These are phyloP conservation scores for Brachyopa scutellaris DNA, from an alignment of 2,888 invertebrate species.

Conservation along the genomic window DNA sequence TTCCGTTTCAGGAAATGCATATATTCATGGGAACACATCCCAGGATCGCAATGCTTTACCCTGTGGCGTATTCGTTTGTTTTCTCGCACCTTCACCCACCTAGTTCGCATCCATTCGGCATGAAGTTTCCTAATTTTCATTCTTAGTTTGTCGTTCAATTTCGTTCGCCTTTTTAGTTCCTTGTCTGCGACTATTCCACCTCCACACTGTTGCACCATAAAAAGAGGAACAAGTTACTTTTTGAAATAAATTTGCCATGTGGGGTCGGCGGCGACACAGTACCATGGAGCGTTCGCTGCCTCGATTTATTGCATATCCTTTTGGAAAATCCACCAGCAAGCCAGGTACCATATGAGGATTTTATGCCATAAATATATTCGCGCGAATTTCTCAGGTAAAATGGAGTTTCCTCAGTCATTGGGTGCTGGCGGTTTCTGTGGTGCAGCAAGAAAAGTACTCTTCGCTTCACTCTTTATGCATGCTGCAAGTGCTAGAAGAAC, in stretches of 20 bases:
- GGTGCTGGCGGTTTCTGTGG: constrained; percentile 20
- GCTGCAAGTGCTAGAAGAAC: constrained; percentile 1
- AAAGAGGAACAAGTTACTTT: constrained; percentile 22
- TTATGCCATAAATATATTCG: constrained; percentile 54
- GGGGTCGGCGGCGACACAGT: neutral
- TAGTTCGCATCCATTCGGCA: constrained; percentile 13
- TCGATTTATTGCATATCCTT: constrained; percentile 56
- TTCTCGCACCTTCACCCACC: neutral
- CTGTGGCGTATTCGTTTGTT: constrained; percentile 20
- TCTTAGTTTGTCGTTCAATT: constrained; percentile 58
- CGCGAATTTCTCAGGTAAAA: constrained; percentile 26
- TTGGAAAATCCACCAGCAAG: constrained; percentile 17
- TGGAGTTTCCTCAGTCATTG: constrained; percentile 12
- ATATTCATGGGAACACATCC: constrained; percentile 16
- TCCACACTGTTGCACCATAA: constrained; percentile 7
- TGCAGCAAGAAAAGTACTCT: constrained; percentile 15
- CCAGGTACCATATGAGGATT: neutral
- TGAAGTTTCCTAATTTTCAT: constrained; percentile 58
- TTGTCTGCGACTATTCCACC: neutral
- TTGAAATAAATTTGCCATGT: constrained; percentile 39
- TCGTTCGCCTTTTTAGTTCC: constrained; percentile 17
- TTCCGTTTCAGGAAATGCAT: constrained; percentile 45
- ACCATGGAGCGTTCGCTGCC: constrained; percentile 8
- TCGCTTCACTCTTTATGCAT: constrained; percentile 11
- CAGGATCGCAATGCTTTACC: constrained; percentile 19